Evolutionary conservation across 2,797 vertebrate species (phyloP).

Genomic region (Oophaga sylvatica): DNA sequence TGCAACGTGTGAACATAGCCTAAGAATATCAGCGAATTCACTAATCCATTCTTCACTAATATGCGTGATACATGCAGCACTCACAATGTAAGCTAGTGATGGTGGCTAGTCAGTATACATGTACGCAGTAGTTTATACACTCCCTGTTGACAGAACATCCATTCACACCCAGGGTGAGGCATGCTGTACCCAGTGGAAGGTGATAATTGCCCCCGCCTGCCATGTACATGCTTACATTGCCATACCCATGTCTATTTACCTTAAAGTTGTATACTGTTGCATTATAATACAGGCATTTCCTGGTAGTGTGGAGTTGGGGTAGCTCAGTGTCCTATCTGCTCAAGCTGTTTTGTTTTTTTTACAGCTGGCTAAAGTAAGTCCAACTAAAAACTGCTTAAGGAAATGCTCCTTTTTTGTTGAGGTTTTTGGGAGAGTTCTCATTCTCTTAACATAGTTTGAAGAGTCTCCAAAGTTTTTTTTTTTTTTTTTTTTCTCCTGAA

Average conservation of each 20-base stretch:
- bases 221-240: not conserved
- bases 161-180: conserved; percentile 2
- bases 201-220: conserved; percentile 3
- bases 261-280: not conserved
- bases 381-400: too few species aligned
- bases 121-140: not conserved
- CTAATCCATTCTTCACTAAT: not conserved
- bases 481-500: too few species aligned
- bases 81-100: not conserved
- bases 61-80: not conserved
- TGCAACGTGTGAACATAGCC: too few species aligned
- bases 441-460: too few species aligned
- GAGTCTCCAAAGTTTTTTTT: too few species aligned
- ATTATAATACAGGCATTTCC: not conserved
- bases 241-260: not conserved
- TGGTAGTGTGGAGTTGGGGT: too few species aligned
- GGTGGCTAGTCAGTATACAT: not conserved
- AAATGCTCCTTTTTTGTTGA: too few species aligned
- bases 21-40: too few species aligned
- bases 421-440: too few species aligned
- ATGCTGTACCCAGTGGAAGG: not conserved
- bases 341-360: too few species aligned
- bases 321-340: too few species aligned
- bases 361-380: too few species aligned
- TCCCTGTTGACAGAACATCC: not conserved